phyloP scores from a whole-genome alignment of 2,888 invertebrate species.

The Drosophila percnosoma region DNA sequence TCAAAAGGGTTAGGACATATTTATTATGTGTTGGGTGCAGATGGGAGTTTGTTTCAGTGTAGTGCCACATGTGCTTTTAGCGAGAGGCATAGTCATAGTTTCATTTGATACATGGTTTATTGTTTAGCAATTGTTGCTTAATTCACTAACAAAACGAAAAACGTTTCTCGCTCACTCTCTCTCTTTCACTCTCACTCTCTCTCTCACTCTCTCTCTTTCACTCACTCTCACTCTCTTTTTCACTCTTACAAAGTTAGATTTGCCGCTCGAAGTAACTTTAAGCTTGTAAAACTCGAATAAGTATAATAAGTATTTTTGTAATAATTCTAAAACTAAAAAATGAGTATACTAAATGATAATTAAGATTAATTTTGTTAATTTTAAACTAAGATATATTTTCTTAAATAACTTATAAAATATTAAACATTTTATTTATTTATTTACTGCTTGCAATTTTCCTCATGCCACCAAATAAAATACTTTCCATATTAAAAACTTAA shows the following conservation, averaged over 20 bases:
- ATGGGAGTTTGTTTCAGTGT: background rate
- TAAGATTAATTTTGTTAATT: too few relatives aligned
- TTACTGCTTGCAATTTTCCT: background rate
- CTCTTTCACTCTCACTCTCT: too few relatives aligned
- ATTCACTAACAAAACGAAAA: background rate
- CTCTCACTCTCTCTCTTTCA: background rate
- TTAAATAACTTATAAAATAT: too few relatives aligned
- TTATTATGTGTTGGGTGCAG: background rate
- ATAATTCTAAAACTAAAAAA: background rate
- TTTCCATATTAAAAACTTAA: background rate
- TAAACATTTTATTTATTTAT: background rate
- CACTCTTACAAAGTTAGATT: background rate
- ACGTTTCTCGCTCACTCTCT: background rate
- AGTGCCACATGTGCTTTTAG: background rate
- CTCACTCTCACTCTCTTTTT: background rate
- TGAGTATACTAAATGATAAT: too few relatives aligned
- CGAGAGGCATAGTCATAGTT: background rate
- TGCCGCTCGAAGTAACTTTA: fast-evolving
- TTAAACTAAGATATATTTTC: too few relatives aligned
- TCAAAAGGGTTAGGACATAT: slow-evolving; percentile 20
- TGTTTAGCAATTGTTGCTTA: background rate
- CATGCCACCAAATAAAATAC: background rate
- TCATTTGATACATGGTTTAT: background rate
- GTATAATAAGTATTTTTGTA: too few relatives aligned
- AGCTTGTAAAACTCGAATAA: background rate